Conservation (phyloP, 1,140 invertebrate species). For the Drosophila obscura region DNA sequence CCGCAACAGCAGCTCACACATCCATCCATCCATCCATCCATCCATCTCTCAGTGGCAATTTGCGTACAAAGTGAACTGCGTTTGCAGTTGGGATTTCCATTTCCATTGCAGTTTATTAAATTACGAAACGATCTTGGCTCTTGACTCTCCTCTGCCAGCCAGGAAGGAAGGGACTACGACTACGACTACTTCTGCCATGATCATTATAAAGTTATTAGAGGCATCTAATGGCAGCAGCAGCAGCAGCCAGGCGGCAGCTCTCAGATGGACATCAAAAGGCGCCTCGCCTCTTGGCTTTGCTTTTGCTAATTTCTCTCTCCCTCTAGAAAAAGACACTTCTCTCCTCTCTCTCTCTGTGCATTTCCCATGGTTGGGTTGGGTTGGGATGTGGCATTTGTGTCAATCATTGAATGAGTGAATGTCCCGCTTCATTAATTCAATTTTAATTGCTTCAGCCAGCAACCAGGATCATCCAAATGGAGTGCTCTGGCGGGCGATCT, state of each 20-base stretch:
- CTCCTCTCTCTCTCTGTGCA: not conserved
- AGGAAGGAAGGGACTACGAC: constrained; percentile 46
- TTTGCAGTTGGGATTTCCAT: not conserved
- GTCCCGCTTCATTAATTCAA: constrained; percentile 63
- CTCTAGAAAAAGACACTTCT: constrained; percentile 8
- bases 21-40: constrained; percentile 7
- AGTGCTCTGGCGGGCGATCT: constrained; percentile 2
- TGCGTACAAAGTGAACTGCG: constrained; percentile 43
- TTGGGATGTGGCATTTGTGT: constrained; percentile 14
- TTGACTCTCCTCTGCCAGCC: constrained; percentile 24
- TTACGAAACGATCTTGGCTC: constrained; percentile 55
- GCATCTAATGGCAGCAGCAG: constrained; percentile 37
- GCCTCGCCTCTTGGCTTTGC: not conserved
- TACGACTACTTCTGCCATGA: constrained; percentile 4
- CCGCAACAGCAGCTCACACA: constrained; percentile 55
- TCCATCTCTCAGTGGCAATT: constrained; percentile 44
- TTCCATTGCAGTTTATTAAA: constrained; percentile 71
- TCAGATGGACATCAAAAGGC: constrained; percentile 25
- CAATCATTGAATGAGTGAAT: constrained; percentile 25
- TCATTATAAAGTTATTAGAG: constrained; percentile 81
- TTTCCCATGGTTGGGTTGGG: not conserved
- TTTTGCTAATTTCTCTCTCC: constrained; percentile 32
- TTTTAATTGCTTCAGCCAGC: constrained; percentile 65
- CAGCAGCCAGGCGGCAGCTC: constrained; percentile 8
- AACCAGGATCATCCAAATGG: constrained; percentile 24